These are phyloP conservation scores for Ceratotherium simum DNA, from an alignment of 2,113 vertebrate species.

Conservation along the genomic window DNA sequence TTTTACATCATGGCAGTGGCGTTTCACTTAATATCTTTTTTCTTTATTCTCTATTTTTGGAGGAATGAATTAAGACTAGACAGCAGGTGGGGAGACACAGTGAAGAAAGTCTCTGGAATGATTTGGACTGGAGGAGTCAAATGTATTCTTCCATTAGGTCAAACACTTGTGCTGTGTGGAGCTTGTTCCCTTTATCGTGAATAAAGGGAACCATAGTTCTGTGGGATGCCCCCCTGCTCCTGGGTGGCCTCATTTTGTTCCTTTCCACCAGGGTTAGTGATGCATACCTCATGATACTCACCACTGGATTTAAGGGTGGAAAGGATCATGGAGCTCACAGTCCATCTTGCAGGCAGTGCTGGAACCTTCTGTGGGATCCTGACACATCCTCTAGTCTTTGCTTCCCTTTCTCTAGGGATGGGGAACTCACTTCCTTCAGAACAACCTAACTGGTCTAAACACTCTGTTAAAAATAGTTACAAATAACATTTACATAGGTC, in stretches of 20 bases:
- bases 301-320: neutral
- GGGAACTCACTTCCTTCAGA: neutral
- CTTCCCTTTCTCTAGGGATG: neutral
- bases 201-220: neutral
- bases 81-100: neutral
- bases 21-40: neutral
- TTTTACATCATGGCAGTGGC: neutral
- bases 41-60: neutral
- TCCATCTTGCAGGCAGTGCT: neutral
- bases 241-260: neutral
- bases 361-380: accelerated
- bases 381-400: accelerated
- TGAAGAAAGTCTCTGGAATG: neutral
- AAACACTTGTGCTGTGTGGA: neutral
- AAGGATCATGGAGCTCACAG: neutral
- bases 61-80: neutral
- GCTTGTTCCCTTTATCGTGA: neutral
- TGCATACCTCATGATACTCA: accelerated
- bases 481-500: too few relatives aligned
- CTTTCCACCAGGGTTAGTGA: neutral
- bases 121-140: neutral
- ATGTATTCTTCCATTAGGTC: accelerated
- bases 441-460: neutral
- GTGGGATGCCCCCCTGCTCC: neutral
- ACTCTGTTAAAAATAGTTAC: too few relatives aligned